These are phyloP conservation scores for Xenopus borealis DNA, from an alignment of 2,113 vertebrate species.

Conservation along the genomic window DNA sequence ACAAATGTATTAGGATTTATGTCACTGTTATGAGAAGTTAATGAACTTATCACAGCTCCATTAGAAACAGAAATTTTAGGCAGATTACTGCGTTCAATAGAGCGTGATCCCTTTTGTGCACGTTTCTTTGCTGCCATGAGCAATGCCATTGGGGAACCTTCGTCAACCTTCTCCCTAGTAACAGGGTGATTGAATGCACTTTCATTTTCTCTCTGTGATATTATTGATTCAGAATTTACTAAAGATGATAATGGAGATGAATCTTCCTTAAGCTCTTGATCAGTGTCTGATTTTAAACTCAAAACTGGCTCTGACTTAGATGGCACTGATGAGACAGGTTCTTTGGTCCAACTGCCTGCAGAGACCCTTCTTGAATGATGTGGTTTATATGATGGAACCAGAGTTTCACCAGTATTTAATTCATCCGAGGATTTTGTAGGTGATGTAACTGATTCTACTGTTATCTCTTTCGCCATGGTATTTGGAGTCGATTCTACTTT, in stretches of 20 bases:
- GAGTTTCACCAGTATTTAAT: background rate
- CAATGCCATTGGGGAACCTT: slow-evolving; percentile 82
- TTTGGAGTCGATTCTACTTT: background rate
- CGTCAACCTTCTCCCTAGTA: slow-evolving; percentile 61
- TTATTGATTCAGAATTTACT: background rate
- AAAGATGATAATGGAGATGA: background rate
- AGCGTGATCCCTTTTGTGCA: slow-evolving; percentile 66
- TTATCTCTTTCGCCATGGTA: background rate
- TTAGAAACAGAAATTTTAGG: slow-evolving; percentile 43
- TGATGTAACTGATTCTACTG: background rate
- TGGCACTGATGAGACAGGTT: background rate
- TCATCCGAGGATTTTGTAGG: slow-evolving; percentile 8
- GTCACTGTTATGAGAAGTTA: slow-evolving; percentile 62
- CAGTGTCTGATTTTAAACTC: background rate
- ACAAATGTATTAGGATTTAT: slow-evolving; percentile 67
- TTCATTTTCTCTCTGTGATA: background rate
- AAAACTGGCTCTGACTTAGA: background rate
- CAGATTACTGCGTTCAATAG: slow-evolving; percentile 43
- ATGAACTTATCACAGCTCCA: slow-evolving; percentile 40
- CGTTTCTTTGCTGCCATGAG: slow-evolving; percentile 84
- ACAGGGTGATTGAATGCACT: slow-evolving; percentile 57
- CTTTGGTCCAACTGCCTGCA: background rate
- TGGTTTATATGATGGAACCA: slow-evolving; percentile 27
- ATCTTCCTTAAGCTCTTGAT: background rate
- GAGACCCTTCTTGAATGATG: slow-evolving; percentile 17